Evolutionary conservation across 2,797 vertebrate species (phyloP).

Genomic region (Erithacus rubecula): DNA sequence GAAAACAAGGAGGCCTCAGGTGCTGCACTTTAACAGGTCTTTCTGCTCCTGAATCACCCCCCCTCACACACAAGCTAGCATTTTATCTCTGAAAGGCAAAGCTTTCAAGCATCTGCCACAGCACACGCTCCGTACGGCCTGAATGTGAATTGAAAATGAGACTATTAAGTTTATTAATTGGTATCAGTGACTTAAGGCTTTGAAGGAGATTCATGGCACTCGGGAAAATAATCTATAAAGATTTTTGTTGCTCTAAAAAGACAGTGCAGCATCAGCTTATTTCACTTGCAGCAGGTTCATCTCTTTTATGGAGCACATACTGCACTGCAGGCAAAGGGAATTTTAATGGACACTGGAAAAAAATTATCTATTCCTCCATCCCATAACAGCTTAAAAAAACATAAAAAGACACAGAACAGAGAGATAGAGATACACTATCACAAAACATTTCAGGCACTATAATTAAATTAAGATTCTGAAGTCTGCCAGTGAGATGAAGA

Average conservation of each 20-base stretch:
- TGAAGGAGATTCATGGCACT: constrained; percentile 15
- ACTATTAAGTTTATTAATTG: constrained; percentile 43
- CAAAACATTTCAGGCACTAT: constrained; percentile 8
- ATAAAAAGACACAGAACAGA: constrained; percentile 5
- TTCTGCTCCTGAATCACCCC: constrained; percentile 49
- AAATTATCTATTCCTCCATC: background rate
- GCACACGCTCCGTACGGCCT: background rate
- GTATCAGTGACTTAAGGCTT: constrained; percentile 22
- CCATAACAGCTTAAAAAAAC: constrained; percentile 4
- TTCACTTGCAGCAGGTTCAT: constrained; percentile 51
- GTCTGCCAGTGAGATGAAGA: constrained; percentile 4
- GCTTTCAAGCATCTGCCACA: constrained; percentile 18
- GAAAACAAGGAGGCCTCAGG: constrained; percentile 60
- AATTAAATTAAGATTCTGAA: constrained; percentile 45
- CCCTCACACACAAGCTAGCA: background rate
- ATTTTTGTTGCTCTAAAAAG: constrained; percentile 40
- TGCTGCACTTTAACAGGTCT: constrained; percentile 55
- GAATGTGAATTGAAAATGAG: constrained; percentile 13
- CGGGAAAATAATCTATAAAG: constrained; percentile 48
- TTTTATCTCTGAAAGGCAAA: constrained; percentile 35
- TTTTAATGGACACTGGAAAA: constrained; percentile 26
- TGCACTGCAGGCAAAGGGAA: constrained; percentile 46
- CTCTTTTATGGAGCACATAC: background rate
- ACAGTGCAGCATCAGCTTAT: constrained; percentile 48
- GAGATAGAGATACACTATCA: background rate